A percentile compares a stretch with the other conserved stretches of the same genome.
Evolutionary conservation across 2,113 vertebrate genomes (phyloP).

Genomic region (Dromaius novaehollandiae): DNA sequence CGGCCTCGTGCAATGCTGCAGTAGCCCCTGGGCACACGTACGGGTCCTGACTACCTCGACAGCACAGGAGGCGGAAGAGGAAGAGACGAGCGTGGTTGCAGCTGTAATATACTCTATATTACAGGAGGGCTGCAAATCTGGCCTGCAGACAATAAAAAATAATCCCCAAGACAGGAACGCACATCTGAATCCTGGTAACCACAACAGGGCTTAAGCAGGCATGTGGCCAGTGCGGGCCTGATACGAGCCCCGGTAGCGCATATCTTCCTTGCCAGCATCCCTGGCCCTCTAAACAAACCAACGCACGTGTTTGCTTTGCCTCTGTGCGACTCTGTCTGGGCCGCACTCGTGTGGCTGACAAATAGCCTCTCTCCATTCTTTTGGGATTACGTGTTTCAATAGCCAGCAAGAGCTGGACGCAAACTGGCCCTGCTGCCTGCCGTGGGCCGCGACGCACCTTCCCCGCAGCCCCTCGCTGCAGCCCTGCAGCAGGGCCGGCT

Average conservation of each 20-base stretch:
- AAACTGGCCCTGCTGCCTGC: neutral
- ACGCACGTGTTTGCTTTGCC: neutral
- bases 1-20: neutral
- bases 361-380: constrained; percentile 38
- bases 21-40: fast-evolving
- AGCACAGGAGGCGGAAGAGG: neutral
- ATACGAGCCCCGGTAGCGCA: neutral
- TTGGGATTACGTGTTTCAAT: constrained; percentile 29
- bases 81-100: fast-evolving
- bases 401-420: neutral
- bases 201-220: neutral
- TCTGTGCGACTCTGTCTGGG: neutral
- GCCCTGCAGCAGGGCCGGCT: neutral
- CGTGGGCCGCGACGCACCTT: neutral
- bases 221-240: fast-evolving
- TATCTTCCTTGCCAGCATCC: constrained; percentile 8
- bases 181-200: neutral
- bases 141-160: neutral
- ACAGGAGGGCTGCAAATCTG: constrained; percentile 1
- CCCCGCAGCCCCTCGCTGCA: neutral
- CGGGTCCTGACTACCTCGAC: neutral
- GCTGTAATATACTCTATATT: neutral
- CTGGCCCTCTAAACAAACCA: neutral
- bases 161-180: neutral
- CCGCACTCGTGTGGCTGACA: constrained; percentile 12